Conservation (phyloP, 2,797 vertebrate genomes). For the Syncerus caffer region DNA sequence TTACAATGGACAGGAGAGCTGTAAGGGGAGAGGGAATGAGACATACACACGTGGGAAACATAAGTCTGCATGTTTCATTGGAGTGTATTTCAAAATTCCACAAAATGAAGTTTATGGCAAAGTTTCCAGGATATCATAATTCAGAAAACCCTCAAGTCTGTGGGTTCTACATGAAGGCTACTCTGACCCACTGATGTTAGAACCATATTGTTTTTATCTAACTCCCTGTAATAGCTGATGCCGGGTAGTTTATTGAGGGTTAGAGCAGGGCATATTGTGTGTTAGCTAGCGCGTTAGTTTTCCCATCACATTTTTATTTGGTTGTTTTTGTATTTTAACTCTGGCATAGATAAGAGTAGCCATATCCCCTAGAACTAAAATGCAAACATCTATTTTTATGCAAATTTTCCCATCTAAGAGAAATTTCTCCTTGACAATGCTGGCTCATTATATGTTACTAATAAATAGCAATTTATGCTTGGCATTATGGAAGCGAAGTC, state of each 20-base stretch:
- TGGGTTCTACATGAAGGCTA: not conserved
- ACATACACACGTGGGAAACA: fast-evolving
- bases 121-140: not conserved
- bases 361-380: constrained; percentile 19
- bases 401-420: not conserved
- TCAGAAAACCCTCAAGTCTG: not conserved
- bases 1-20: not conserved
- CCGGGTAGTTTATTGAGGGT: not conserved
- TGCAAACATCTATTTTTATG: constrained; percentile 51
- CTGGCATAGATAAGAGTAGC: not conserved
- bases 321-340: not conserved
- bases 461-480: constrained; percentile 34
- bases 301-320: not conserved
- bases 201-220: not conserved
- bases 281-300: not conserved
- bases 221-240: not conserved
- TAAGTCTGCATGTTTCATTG: not conserved
- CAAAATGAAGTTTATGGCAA: not conserved
- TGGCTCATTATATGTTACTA: constrained; percentile 51
- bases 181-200: not conserved
- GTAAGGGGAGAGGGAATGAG: not conserved
- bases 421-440: constrained; percentile 55
- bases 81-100: not conserved
- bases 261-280: too few relatives aligned
- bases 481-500: not conserved